Evolutionary conservation across 1,140 invertebrate species (phyloP), one percentile per base, ranked within the genome.

Genomic region (Atta colombica): DNA sequence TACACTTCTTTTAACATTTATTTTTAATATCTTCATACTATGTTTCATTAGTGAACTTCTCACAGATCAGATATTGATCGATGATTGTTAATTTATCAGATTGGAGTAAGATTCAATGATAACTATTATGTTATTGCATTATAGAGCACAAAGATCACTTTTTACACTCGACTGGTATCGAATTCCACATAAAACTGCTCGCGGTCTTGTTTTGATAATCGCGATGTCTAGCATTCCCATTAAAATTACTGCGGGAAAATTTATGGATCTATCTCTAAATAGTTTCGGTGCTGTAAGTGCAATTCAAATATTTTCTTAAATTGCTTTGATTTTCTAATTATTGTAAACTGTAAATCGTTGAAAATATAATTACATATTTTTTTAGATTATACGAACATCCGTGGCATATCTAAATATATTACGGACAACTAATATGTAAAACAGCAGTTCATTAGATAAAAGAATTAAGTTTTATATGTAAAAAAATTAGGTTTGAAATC

Each of bases 11-110:
- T 18, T 78, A 25, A 87, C 90, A 8, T 86, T 91, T 53, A 77
- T 53, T 12, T 86, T 90, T 49, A 92, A 92, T 65, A 91, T 92
- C 71, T 92, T 90, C 28, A 80, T 89, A 85, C 88, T 88, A 72
- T 92, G 91, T 63, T 91, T 89, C 51, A 89, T 92, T 55, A 87
- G 92, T 0, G 87, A 92, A 53, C 63, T 89, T 10, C 69, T 92
- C 28, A 90, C 86, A 3, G 31, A 89, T 21, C 87, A 92, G 75
- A 91, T 89, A 88, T 51, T 14, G 4, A 45, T 16, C 10, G 0
- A 45, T 45, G 10, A 60, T n/a, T 45, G 0, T 60, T 39, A 60
- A 8, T 31, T 18, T 12, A 72, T 72, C 31, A 31, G 14, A 39
- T 18, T 45, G n/a, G 28, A 3, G 1, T 6, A 45, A 18, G 21